Evolutionary conservation across 2,113 vertebrate genomes (phyloP).

Genomic region (Electrona antarctica): DNA sequence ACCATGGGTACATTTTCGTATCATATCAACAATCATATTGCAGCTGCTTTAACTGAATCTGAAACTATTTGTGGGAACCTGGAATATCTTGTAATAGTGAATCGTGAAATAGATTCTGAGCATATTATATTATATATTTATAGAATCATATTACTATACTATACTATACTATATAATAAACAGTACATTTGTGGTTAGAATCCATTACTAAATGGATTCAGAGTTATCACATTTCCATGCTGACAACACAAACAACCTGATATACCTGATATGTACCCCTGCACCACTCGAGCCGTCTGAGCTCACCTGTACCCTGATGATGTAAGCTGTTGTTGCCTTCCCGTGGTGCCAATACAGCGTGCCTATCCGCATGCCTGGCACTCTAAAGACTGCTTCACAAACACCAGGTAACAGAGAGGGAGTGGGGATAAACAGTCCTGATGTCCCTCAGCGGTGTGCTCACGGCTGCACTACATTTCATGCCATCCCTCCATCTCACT

Average conservation of each 20-base stretch:
- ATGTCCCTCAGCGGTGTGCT: constrained; percentile 40
- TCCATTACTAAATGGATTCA: not conserved
- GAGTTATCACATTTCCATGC: not conserved
- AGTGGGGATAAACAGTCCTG: constrained; percentile 32
- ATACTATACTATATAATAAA: not conserved
- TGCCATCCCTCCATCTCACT: constrained; percentile 48
- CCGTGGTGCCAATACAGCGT: constrained; percentile 47
- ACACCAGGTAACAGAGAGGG: constrained; percentile 62
- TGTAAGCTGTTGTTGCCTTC: constrained; percentile 43
- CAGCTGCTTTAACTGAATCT: not conserved
- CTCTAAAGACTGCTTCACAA: constrained; percentile 41
- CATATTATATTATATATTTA: too few relatives aligned
- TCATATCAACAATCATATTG: constrained; percentile 3
- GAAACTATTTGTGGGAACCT: not conserved
- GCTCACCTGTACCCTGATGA: constrained; percentile 16
- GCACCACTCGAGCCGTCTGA: not conserved
- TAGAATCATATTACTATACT: not conserved
- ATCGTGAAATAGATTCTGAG: not conserved
- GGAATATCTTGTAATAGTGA: not conserved
- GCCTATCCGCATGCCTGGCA: constrained; percentile 33
- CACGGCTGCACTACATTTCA: not conserved
- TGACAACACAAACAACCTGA: constrained; percentile 19
- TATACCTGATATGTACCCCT: not conserved
- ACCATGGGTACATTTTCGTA: constrained; percentile 20
- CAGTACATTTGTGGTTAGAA: not conserved